These are phyloP conservation scores for Oxycera nigricornis DNA, from an alignment of 2,888 invertebrate species.

Conservation along the genomic window DNA sequence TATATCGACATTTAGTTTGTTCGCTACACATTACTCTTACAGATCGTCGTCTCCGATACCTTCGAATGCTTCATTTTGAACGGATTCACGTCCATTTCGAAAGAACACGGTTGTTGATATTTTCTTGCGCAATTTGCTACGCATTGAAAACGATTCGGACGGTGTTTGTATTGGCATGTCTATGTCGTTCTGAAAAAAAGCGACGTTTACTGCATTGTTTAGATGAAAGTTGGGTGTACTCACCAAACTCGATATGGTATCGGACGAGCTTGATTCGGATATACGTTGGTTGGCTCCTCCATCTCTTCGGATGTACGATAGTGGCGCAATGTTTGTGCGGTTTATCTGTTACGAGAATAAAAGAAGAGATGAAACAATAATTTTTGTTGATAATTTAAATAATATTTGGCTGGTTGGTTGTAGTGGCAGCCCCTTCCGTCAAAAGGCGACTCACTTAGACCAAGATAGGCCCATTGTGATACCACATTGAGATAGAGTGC, in stretches of 20 bases:
- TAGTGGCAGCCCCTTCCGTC: no score
- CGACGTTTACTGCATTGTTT: no score
- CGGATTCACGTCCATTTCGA: slow-evolving; percentile 73
- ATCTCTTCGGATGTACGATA: slow-evolving; percentile 51
- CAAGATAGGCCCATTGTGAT: no score
- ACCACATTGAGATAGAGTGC: no score
- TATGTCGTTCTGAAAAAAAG: slow-evolving; percentile 65
- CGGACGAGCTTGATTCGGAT: slow-evolving; percentile 51
- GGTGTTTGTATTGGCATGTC: slow-evolving; percentile 59
- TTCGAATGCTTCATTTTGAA: slow-evolving; percentile 92
- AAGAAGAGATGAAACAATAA: no score
- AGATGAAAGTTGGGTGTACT: background rate
- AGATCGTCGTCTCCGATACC: slow-evolving; percentile 95
- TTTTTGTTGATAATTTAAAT: no score
- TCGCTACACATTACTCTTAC: slow-evolving; percentile 58
- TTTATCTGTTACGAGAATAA: slow-evolving; percentile 47
- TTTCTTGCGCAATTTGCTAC: slow-evolving; percentile 72
- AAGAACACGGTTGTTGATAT: slow-evolving; percentile 74
- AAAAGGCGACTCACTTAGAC: no score
- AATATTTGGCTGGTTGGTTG: no score
- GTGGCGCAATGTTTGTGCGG: slow-evolving; percentile 48
- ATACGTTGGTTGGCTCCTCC: slow-evolving; percentile 48
- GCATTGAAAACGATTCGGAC: slow-evolving; percentile 75
- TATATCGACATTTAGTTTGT: slow-evolving; percentile 20
- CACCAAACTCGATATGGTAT: slow-evolving; percentile 52